Evolutionary conservation across 1,140 invertebrate species (phyloP), one percentile per base, ranked within the genome.

Genomic region (Cecropterus lyciades): DNA sequence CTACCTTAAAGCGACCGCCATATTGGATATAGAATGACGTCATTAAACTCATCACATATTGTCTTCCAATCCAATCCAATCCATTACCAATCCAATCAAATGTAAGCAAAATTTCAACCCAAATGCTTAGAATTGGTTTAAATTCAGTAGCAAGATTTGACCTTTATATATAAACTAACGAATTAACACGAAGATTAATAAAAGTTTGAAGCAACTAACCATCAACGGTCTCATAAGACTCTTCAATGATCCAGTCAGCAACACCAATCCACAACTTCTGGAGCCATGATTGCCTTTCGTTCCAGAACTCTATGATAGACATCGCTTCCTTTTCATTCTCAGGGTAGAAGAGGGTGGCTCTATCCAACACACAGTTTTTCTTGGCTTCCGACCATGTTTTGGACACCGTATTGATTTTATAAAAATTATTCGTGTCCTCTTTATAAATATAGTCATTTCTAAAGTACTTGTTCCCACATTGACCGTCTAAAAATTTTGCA

Each of bases 181-280:
- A 20, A 2, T 20, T 5, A 20, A 20, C 20, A 20, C 1, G 1
- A 20, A 20, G 20, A 2, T 20, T 2, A 20, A 20, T 20, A 20
- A 20, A 20, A 20, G 20, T 5, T n/a, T 2, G 20, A 37, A 11
- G n/a, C 11, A 51, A 63, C 73, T 76, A 64, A 87, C 84, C 78
- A 53, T 85, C 79, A 10, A 89, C 68, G 24, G 89, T 85, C 69
- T 80, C 75, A 66, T 83, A 91, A 4, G 82, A 76, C 62, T 82
- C 80, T 43, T 82, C 82, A 1, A 76, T 80, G 0, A 82, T 48
- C 15, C 76, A 72, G 17, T 78, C 73, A 5, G 84, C 82, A 11
- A 91, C 64, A 0, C 89, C 89, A 37, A 91, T 73, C 20, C 60
- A 83, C 5, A 88, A 67, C 65, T 70, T 55, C 6, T 30, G 15